Conservation (phyloP, 2,113 vertebrate species). For the Jacana jacana region DNA sequence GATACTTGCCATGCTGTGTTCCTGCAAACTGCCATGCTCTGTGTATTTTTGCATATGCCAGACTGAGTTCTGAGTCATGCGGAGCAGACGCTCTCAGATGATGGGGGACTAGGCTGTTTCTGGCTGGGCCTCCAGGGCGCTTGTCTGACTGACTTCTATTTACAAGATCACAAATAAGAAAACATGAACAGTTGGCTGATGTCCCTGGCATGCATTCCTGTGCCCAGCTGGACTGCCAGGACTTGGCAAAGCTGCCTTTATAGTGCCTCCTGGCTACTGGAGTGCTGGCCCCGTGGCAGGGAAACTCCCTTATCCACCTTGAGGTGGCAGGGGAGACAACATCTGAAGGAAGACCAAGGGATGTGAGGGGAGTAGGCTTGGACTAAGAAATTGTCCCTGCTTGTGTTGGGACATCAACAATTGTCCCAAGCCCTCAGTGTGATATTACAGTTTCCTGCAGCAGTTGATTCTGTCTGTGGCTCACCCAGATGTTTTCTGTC, state of each 20-base stretch:
- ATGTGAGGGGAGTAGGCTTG: not conserved
- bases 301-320: not conserved
- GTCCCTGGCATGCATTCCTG: not conserved
- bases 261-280: not conserved
- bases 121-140: not conserved
- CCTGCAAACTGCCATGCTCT: not conserved
- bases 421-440: rapidly evolving
- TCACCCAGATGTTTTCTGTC: not conserved
- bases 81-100: not conserved
- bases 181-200: not conserved
- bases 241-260: not conserved
- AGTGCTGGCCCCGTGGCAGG: not conserved
- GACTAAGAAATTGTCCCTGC: rapidly evolving
- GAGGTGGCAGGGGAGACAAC: rapidly evolving
- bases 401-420: too few relatives aligned
- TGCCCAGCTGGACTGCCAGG: constrained; percentile 4
- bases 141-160: not conserved
- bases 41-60: not conserved
- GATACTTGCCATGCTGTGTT: not conserved
- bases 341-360: not conserved
- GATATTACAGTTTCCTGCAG: not conserved
- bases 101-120: not conserved
- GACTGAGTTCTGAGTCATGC: not conserved
- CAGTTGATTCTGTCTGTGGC: not conserved
- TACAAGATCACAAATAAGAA: not conserved